phyloP scores from a whole-genome alignment of 2,888 invertebrate species.

The Zygaena filipendulae region DNA sequence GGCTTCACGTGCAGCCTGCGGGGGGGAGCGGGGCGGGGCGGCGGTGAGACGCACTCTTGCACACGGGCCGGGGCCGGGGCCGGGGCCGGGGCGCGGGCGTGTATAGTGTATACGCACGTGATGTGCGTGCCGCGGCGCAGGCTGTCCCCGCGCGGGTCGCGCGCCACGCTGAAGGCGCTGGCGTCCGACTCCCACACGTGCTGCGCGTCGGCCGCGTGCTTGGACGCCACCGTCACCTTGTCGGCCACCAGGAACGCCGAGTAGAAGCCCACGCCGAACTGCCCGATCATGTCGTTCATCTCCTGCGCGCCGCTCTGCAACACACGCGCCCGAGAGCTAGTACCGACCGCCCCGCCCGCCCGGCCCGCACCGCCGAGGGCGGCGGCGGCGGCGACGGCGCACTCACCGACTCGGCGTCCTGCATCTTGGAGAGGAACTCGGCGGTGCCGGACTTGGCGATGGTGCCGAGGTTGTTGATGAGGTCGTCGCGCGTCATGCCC shows the following conservation, averaged over 20 bases:
- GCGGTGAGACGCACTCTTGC: no score
- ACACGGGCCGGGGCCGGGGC: neutral
- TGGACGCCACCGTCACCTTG: constrained; percentile 94
- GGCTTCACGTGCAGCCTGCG: constrained; percentile 91
- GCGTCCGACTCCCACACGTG: constrained; percentile 99
- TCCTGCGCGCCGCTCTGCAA: constrained; percentile 68
- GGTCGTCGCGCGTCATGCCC: constrained; percentile 95
- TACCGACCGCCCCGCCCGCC: constrained; percentile 23
- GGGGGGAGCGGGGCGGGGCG: no score
- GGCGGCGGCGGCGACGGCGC: constrained; percentile 70
- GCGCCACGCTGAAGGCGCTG: constrained; percentile 84
- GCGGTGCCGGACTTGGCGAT: constrained; percentile 98
- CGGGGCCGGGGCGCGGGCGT: constrained; percentile 35
- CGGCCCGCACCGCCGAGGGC: constrained; percentile 81
- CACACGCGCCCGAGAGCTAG: neutral
- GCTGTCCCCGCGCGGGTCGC: constrained; percentile 94
- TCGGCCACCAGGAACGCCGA: constrained; percentile 78
- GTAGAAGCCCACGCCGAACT: constrained; percentile 99
- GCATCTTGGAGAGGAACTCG: constrained; percentile 93
- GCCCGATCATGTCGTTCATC: constrained; percentile 97
- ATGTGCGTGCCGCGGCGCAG: constrained; percentile 91
- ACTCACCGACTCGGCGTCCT: constrained; percentile 67
- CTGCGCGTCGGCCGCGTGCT: constrained; percentile 93
- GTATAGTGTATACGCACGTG: constrained; percentile 74
- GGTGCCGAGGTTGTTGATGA: constrained; percentile 96